Conservation (phyloP, 2,888 invertebrate species). For the Agrochola litura region DNA sequence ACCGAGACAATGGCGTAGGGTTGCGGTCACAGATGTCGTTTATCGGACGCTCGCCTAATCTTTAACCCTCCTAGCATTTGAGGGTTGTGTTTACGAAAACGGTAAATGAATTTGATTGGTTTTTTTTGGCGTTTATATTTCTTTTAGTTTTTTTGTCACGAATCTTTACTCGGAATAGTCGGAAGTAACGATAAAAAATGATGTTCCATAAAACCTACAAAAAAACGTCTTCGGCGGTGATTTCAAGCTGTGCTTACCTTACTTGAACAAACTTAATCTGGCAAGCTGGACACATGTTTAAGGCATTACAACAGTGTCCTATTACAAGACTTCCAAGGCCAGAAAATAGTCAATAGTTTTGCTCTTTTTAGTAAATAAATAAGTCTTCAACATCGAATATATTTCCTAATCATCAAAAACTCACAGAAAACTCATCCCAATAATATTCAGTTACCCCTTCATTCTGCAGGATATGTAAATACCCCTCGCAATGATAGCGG, state of each 20-base stretch:
- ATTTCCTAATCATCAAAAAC: background rate
- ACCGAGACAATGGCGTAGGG: constrained; percentile 77
- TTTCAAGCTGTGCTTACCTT: no score
- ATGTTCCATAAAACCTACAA: no score
- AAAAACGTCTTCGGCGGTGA: no score
- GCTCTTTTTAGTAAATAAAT: no score
- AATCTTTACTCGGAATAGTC: no score
- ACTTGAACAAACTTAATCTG: no score
- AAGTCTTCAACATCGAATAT: no score
- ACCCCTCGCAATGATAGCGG: constrained; percentile 73
- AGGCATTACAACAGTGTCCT: no score
- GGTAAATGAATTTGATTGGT: constrained; percentile 59
- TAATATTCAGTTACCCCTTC: constrained; percentile 51
- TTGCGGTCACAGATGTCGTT: constrained; percentile 88
- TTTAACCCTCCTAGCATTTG: constrained; percentile 72
- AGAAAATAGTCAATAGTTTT: no score
- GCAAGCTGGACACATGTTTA: no score
- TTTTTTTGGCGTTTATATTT: constrained; percentile 17
- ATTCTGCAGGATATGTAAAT: constrained; percentile 76
- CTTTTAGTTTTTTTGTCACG: background rate
- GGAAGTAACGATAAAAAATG: no score
- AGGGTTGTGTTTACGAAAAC: constrained; percentile 62
- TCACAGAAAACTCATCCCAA: constrained; percentile 25
- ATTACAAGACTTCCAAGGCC: no score
- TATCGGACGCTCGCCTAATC: constrained; percentile 82